phyloP scores from a whole-genome alignment of 2,888 invertebrate species.

The Prionchulus punctatus region DNA sequence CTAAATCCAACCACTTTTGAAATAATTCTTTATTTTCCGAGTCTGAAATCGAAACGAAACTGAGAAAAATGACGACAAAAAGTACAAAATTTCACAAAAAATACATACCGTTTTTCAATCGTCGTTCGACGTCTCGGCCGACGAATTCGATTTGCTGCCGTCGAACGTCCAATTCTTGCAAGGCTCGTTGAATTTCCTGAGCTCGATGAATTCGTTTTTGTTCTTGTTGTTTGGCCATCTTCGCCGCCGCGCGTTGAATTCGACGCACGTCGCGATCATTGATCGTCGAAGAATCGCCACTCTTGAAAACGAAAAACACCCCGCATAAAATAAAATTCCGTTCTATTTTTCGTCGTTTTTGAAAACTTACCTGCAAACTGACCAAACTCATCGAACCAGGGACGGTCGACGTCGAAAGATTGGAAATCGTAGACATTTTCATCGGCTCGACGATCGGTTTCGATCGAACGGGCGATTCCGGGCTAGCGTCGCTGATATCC shows the following conservation, averaged over 20 bases:
- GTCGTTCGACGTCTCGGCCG: constrained; percentile 7
- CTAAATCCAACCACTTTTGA: neutral
- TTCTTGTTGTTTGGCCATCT: constrained; percentile 3
- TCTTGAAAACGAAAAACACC: neutral
- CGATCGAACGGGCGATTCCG: neutral
- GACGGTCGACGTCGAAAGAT: neutral
- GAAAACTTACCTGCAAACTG: neutral
- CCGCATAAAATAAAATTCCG: too few species aligned
- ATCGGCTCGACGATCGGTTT: neutral
- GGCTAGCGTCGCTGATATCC: neutral
- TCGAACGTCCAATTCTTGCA: constrained; percentile 17
- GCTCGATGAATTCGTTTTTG: neutral
- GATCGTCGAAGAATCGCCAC: neutral
- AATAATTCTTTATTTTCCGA: neutral
- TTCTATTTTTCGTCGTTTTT: too few species aligned
- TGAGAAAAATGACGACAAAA: neutral
- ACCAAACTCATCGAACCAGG: neutral
- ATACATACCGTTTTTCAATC: neutral
- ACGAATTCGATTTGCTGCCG: constrained; percentile 13
- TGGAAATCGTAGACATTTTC: neutral
- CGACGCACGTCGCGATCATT: constrained; percentile 8
- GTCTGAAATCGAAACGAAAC: neutral
- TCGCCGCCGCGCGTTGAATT: constrained; percentile 1
- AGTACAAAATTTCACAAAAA: neutral
- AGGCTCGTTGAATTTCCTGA: constrained; percentile 13